Percentiles rank a stretch among this genome's conserved stretches.
Conservation (phyloP, 1,140 invertebrate species). For the Periplaneta americana region DNA sequence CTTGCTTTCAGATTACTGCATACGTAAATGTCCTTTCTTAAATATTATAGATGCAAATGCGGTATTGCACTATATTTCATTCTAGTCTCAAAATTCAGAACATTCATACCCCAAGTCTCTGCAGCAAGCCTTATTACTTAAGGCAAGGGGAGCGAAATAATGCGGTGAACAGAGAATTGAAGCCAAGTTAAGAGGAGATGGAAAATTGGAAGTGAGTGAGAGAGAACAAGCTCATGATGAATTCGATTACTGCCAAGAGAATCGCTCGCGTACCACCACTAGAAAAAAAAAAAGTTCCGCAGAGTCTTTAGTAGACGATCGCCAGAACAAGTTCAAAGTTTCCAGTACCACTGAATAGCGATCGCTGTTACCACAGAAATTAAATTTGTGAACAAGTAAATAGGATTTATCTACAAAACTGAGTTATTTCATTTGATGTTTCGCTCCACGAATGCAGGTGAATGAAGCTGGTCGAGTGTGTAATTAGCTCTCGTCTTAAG, state of each 20-base stretch:
- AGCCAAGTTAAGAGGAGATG: background rate
- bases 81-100: background rate
- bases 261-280: background rate
- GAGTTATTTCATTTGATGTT: background rate
- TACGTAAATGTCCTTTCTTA: too few species aligned
- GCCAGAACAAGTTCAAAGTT: background rate
- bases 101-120: background rate
- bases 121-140: background rate
- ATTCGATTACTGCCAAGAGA: background rate
- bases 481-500: background rate
- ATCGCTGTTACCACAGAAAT: background rate
- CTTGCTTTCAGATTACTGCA: too few species aligned
- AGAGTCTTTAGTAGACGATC: background rate
- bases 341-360: background rate
- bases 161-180: background rate
- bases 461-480: background rate
- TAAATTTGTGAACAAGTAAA: background rate
- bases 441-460: background rate
- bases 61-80: background rate
- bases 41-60: too few species aligned
- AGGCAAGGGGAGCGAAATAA: background rate
- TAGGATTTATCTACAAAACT: background rate
- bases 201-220: background rate
- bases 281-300: background rate
- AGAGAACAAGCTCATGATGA: background rate